phyloP scores from a whole-genome alignment of 2,113 vertebrate species.

The Hypomesus transpacificus region DNA sequence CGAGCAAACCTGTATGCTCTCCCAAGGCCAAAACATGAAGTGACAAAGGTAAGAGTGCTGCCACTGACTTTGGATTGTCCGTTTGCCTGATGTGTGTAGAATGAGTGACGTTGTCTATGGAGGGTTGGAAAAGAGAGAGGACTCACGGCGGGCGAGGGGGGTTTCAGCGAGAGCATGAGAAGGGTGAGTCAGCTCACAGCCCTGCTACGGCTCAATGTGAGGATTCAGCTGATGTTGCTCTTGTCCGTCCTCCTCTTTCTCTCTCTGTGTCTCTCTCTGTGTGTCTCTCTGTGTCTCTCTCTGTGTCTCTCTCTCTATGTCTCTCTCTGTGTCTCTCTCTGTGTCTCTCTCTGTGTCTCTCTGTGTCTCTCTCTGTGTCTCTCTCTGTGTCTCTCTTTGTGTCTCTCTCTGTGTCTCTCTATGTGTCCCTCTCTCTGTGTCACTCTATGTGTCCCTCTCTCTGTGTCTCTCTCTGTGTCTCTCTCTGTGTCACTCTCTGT shows the following conservation, averaged over 20 bases:
- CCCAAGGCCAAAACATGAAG: too few species aligned
- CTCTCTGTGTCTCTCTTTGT: slow-evolving; percentile 38
- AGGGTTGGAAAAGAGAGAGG: too few species aligned
- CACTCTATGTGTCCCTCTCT: too few species aligned
- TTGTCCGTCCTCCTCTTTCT: neutral
- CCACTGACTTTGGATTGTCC: too few species aligned
- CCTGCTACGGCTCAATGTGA: slow-evolving; percentile 22
- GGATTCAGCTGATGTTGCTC: slow-evolving; percentile 27
- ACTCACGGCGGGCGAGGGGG: neutral
- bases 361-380: slow-evolving; percentile 29
- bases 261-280: slow-evolving; percentile 20
- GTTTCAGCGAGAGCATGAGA: neutral
- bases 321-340: neutral
- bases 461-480: slow-evolving; percentile 29
- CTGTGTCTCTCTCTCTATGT: too few species aligned
- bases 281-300: too few species aligned
- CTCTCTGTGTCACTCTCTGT: slow-evolving; percentile 40
- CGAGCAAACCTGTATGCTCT: too few species aligned
- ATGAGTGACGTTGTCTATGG: too few species aligned
- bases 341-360: slow-evolving; percentile 48
- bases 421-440: slow-evolving; percentile 49
- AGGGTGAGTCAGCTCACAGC: slow-evolving; percentile 33
- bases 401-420: slow-evolving; percentile 37
- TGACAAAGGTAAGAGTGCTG: too few species aligned
- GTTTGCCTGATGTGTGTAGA: too few species aligned